phyloP scores from a whole-genome alignment of 2,888 invertebrate genomes.

The Stratiomys singularior region DNA sequence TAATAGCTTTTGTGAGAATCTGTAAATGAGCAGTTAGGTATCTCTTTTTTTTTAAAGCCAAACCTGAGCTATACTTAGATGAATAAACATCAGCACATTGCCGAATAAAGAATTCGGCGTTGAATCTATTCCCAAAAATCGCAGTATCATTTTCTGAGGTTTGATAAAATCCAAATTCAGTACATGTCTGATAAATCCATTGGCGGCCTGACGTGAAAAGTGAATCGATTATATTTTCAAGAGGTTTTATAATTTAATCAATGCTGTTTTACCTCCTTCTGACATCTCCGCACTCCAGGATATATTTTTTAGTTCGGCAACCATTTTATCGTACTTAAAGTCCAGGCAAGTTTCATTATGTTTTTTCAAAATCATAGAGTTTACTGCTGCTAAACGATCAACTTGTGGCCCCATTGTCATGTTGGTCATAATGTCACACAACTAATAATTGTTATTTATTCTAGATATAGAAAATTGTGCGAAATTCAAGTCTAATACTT shows the following conservation, averaged over 20 bases:
- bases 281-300: slow-evolving; percentile 79
- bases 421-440: slow-evolving; percentile 81
- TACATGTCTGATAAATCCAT: slow-evolving; percentile 96
- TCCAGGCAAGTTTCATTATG: slow-evolving; percentile 81
- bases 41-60: slow-evolving; percentile 33
- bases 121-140: slow-evolving; percentile 81
- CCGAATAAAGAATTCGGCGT: slow-evolving; percentile 79
- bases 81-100: slow-evolving; percentile 89
- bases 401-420: slow-evolving; percentile 71
- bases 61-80: slow-evolving; percentile 67
- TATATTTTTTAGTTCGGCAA: slow-evolving; percentile 73
- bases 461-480: not conserved
- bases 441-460: slow-evolving; percentile 58
- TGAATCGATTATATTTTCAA: not conserved
- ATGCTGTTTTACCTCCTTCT: slow-evolving; percentile 55
- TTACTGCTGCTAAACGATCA: slow-evolving; percentile 79
- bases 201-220: slow-evolving; percentile 76
- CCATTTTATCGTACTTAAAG: slow-evolving; percentile 82
- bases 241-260: not conserved
- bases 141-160: slow-evolving; percentile 71
- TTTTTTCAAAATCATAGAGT: slow-evolving; percentile 73
- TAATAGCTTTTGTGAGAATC: slow-evolving; percentile 73
- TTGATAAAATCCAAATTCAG: slow-evolving; percentile 96
- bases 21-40: slow-evolving; percentile 56
- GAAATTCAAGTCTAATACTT: slow-evolving; percentile 51